Evolutionary conservation across 1,140 invertebrate species (phyloP), one percentile per base, ranked within the genome.

Genomic region (Drosophila azteca): DNA sequence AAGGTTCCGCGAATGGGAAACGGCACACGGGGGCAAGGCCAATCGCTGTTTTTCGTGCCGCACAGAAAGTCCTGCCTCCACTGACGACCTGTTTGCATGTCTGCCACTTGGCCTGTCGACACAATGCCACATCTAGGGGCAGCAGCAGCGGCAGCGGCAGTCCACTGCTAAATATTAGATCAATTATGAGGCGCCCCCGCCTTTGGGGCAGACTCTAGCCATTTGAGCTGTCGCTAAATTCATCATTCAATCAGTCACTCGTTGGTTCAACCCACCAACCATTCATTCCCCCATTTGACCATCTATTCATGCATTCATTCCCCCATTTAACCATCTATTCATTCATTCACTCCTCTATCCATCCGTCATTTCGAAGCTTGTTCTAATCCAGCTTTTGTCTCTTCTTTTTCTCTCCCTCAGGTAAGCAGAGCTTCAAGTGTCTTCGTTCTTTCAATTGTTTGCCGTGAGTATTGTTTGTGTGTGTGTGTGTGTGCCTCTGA

Each of bases 61-160:
- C 24, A 69, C 49, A 39, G 11, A 13, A 4, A 39, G 35, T 39
- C 22, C 29, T 43, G 43, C 52, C 45, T 41, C 54, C 35, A 26
- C 24, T 85, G 78, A 85, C 81, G 82, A 68, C 53, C 73, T 68
- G 64, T 87, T 85, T 81, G 82, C 82, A 85, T 85, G 82, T 83
- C 79, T 60, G 49, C 57, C 79, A 83, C 80, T 82, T 70, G 57
- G 49, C 79, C 75, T 82, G 79, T 87, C 78, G 77, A 59, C 81
- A 80, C 65, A 39, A 39, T 39, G 35, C 35, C 35, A 39, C 35
- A 13, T 13, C 11, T 5, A 11, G 35, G 35, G 35, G 35, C 8
- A 39, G 11, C 11, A 39, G 31, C 75, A 11, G 35, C 11, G 35
- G 35, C 8, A 39, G 11, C 11, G 13, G 31, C 75, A 50, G 66